phyloP scores from a whole-genome alignment of 1,140 invertebrate species.

The Panulirus ornatus region DNA sequence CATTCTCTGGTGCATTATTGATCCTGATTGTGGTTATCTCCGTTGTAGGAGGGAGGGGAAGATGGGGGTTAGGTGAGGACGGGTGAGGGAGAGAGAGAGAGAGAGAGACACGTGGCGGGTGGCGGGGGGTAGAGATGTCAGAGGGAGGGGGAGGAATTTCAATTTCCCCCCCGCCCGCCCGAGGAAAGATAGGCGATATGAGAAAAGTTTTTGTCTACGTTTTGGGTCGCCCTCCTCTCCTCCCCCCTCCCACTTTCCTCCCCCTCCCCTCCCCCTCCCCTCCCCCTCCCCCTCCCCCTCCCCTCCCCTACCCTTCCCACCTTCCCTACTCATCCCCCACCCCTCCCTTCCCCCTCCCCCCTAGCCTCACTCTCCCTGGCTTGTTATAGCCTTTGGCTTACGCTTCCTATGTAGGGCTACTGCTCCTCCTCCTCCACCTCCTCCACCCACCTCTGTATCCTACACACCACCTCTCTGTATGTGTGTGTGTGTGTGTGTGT shows the following conservation, averaged over 20 bases:
- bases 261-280: background rate
- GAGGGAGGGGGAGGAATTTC: background rate
- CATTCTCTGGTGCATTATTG: conserved; percentile 3
- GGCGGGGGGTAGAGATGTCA: too few species aligned
- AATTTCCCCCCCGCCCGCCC: conserved; percentile 7
- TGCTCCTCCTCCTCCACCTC: too few species aligned
- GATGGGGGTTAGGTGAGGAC: background rate
- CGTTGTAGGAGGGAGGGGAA: background rate
- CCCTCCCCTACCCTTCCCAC: background rate
- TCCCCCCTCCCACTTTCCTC: background rate
- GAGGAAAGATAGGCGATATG: conserved; percentile 9
- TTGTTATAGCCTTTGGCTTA: background rate
- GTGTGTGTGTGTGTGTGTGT: too few species aligned
- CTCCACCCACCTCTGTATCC: too few species aligned
- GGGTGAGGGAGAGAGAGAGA: background rate
- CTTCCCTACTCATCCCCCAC: background rate
- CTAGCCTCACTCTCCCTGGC: background rate
- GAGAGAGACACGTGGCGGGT: background rate
- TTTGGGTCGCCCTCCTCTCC: background rate
- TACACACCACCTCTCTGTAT: too few species aligned
- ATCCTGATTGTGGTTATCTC: conserved; percentile 8
- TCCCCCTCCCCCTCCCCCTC: background rate
- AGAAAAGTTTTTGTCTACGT: conserved; percentile 16
- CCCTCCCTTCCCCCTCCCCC: background rate
- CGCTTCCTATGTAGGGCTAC: too few species aligned